These are phyloP conservation scores for Suricata suricatta DNA, from an alignment of 2,113 vertebrate genomes.

Conservation along the genomic window DNA sequence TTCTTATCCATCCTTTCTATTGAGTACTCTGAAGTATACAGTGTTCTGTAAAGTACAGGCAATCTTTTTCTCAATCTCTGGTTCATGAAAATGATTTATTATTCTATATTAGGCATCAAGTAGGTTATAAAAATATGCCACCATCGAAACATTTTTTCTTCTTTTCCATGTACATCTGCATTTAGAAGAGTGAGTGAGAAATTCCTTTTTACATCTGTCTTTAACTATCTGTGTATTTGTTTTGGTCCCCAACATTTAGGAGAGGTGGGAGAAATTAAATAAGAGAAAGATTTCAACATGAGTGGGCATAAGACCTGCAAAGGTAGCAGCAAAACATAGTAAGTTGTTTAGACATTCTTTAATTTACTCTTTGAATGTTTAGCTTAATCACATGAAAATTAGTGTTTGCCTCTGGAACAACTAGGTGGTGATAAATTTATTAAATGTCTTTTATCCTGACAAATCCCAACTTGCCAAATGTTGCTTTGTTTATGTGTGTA, in stretches of 20 bases:
- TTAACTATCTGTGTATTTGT: constrained; percentile 51
- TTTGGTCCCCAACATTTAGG: neutral
- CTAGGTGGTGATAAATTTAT: constrained; percentile 73
- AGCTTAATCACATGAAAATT: constrained; percentile 68
- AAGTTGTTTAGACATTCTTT: constrained; percentile 64
- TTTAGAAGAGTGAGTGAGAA: constrained; percentile 29
- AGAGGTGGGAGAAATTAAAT: constrained; percentile 29
- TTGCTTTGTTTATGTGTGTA: constrained; percentile 71
- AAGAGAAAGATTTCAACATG: neutral
- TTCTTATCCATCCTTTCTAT: neutral
- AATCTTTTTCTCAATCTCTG: neutral
- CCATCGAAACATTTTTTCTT: neutral
- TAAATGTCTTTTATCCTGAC: constrained; percentile 75
- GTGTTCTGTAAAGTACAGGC: neutral
- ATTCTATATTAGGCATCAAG: neutral
- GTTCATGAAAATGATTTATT: neutral
- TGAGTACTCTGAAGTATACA: neutral
- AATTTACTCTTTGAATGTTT: constrained; percentile 58
- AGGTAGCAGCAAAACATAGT: constrained; percentile 35
- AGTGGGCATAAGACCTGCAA: constrained; percentile 3
- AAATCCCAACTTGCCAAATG: constrained; percentile 73
- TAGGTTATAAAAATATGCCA: neutral
- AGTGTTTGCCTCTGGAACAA: constrained; percentile 73
- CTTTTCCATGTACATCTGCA: constrained; percentile 17
- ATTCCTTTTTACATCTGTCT: constrained; percentile 37